These are phyloP conservation scores for Amblyjoppa proteus DNA, from an alignment of 2,888 invertebrate genomes.

Conservation along the genomic window DNA sequence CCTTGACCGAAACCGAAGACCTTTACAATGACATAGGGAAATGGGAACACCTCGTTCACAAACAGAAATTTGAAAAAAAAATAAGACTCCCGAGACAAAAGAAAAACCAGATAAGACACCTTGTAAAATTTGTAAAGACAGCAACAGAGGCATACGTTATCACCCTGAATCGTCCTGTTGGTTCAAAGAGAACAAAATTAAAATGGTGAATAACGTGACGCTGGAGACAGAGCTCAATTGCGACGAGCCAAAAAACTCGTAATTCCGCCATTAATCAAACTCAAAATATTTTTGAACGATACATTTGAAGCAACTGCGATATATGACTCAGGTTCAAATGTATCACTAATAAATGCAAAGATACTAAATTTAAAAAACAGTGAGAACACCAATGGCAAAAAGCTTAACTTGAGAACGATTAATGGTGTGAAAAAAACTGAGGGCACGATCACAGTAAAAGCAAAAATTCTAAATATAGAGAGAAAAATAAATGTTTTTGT, in stretches of 20 bases:
- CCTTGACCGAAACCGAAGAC: slow-evolving; percentile 70
- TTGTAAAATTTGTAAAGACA: slow-evolving; percentile 62
- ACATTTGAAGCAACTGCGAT: slow-evolving; percentile 59
- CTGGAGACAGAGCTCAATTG: slow-evolving; percentile 64
- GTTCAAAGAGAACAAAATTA: slow-evolving; percentile 52
- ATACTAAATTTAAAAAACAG: slow-evolving; percentile 64
- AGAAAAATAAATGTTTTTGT: slow-evolving; percentile 64
- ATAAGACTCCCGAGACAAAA: slow-evolving; percentile 2
- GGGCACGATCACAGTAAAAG: slow-evolving; percentile 67
- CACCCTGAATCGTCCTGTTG: slow-evolving; percentile 69
- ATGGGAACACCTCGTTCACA: slow-evolving; percentile 71
- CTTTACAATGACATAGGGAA: slow-evolving; percentile 74
- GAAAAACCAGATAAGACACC: slow-evolving; percentile 39
- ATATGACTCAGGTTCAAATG: slow-evolving; percentile 71
- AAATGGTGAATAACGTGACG: slow-evolving; percentile 66
- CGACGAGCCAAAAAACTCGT: slow-evolving; percentile 69
- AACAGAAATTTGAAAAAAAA: slow-evolving; percentile 51
- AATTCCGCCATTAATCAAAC: slow-evolving; percentile 69
- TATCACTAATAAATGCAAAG: slow-evolving; percentile 71
- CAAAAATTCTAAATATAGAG: slow-evolving; percentile 69
- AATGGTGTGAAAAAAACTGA: slow-evolving; percentile 70
- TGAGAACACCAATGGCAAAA: slow-evolving; percentile 43
- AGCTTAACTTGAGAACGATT: slow-evolving; percentile 67
- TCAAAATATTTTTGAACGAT: slow-evolving; percentile 68
- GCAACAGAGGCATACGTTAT: slow-evolving; percentile 59